phyloP scores from a whole-genome alignment of 2,888 invertebrate genomes.

The Anagyrus pseudococci region DNA sequence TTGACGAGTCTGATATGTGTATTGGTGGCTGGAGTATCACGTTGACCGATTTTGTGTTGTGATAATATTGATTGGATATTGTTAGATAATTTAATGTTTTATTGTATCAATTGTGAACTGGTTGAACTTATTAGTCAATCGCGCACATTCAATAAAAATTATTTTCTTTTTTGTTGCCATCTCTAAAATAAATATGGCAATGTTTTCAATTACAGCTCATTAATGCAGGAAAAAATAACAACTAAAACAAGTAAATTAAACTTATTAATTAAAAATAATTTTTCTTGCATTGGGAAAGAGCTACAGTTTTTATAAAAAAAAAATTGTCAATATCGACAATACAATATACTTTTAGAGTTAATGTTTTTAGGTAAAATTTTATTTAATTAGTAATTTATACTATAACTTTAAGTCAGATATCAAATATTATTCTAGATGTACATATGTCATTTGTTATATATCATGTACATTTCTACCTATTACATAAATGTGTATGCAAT shows the following conservation, averaged over 20 bases:
- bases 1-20: conserved; percentile 21
- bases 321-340: conserved; percentile 5
- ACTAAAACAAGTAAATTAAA: background rate
- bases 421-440: conserved; percentile 30
- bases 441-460: conserved; percentile 25
- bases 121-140: conserved; percentile 10
- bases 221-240: background rate
- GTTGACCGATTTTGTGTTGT: conserved; percentile 33
- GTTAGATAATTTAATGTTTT: conserved; percentile 39
- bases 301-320: conserved; percentile 11
- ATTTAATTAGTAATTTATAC: conserved; percentile 34
- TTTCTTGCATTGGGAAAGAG: background rate
- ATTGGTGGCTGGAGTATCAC: conserved; percentile 26
- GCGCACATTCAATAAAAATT: conserved; percentile 1
- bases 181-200: conserved; percentile 7
- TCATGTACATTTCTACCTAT: conserved; percentile 32
- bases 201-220: conserved; percentile 1
- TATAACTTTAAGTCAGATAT: conserved; percentile 22
- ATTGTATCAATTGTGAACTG: conserved; percentile 20
- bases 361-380: conserved; percentile 28
- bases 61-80: conserved; percentile 38
- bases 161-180: conserved; percentile 12
- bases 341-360: conserved; percentile 19
- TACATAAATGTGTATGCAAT: conserved; percentile 12
- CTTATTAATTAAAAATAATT: background rate